phyloP scores from a whole-genome alignment of 1,140 invertebrate genomes.

The Zelostemma sp. region DNA sequence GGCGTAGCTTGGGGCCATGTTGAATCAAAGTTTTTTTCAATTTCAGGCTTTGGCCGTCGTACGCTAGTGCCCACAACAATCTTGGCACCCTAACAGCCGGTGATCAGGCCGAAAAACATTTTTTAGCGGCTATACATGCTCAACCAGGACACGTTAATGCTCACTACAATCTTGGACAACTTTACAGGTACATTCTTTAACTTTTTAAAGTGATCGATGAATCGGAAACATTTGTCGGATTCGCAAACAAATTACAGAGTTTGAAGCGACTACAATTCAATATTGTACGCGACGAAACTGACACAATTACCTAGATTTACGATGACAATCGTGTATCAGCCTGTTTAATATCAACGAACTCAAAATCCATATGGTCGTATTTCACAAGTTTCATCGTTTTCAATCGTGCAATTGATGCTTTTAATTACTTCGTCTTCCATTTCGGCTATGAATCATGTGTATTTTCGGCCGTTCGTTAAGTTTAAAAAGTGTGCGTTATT shows the following conservation, averaged over 20 bases:
- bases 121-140: conserved; percentile 80
- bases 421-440: background rate
- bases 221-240: conserved; percentile 7
- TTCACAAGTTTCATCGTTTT: conserved; percentile 7
- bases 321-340: conserved; percentile 28
- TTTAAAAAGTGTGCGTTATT: background rate
- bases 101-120: conserved; percentile 81
- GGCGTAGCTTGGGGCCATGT: too few relatives aligned
- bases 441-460: background rate
- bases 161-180: conserved; percentile 87
- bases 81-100: conserved; percentile 83
- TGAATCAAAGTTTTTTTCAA: conserved; percentile 24
- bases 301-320: conserved; percentile 52
- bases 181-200: conserved; percentile 81
- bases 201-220: conserved; percentile 1
- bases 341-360: conserved; percentile 42
- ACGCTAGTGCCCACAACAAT: conserved; percentile 92
- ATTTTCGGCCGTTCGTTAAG: background rate
- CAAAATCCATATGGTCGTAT: conserved; percentile 12
- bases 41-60: conserved; percentile 85
- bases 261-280: conserved; percentile 44
- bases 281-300: conserved; percentile 26
- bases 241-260: conserved; percentile 47
- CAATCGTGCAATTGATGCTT: conserved; percentile 3
- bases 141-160: conserved; percentile 85